These are phyloP conservation scores for Myocastor coypus DNA, from an alignment of 2,113 vertebrate species.

Conservation along the genomic window DNA sequence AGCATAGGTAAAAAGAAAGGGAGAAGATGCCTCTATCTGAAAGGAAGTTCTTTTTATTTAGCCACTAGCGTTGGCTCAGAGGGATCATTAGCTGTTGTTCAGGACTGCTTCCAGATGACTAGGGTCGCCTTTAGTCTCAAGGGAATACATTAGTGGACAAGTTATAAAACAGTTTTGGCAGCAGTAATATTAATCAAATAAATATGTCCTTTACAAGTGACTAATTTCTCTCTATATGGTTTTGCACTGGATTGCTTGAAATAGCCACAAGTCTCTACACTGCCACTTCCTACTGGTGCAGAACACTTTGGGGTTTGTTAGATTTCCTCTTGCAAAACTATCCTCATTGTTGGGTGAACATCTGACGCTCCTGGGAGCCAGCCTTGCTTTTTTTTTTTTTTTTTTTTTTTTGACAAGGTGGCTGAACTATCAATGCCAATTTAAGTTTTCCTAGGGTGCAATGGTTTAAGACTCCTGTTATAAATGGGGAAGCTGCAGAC, in stretches of 20 bases:
- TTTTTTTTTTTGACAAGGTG: neutral
- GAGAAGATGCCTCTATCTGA: neutral
- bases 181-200: neutral
- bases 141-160: neutral
- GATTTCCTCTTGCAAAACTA: slow-evolving; percentile 2
- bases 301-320: neutral
- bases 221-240: slow-evolving; percentile 21
- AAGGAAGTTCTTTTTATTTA: neutral
- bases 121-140: neutral
- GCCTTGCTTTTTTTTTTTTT: neutral
- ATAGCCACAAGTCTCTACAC: neutral
- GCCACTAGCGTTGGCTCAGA: neutral
- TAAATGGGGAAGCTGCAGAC: neutral
- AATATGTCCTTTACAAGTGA: neutral
- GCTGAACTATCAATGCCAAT: neutral
- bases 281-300: neutral
- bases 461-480: neutral
- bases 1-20: neutral
- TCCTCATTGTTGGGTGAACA: neutral
- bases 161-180: slow-evolving; percentile 30
- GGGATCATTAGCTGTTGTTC: neutral
- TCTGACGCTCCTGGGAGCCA: neutral
- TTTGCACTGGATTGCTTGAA: slow-evolving; percentile 12
- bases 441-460: neutral
- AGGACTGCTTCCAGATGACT: neutral